phyloP scores from a whole-genome alignment of 2,113 vertebrate species.

The Myrmecobius fasciatus region DNA sequence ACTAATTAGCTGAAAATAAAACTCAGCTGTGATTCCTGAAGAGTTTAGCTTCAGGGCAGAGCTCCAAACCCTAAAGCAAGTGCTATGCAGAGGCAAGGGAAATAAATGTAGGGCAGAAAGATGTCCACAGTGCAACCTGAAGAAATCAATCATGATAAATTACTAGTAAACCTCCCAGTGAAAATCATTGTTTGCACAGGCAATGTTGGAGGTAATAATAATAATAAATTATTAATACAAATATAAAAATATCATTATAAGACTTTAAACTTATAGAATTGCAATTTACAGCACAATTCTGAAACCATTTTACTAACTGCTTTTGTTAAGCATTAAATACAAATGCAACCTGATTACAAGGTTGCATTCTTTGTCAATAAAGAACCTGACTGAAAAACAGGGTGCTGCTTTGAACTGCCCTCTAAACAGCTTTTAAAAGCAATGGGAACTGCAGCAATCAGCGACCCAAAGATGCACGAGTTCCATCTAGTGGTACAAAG shows the following conservation, averaged over 20 bases:
- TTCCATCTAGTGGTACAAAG: background rate
- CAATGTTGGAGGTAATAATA: background rate
- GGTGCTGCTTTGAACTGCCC: background rate
- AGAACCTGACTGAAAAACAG: slow-evolving; percentile 1
- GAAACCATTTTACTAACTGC: slow-evolving; percentile 14
- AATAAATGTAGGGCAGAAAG: background rate
- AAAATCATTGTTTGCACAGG: background rate
- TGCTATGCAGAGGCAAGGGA: background rate
- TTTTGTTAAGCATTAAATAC: background rate
- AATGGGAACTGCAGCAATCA: background rate
- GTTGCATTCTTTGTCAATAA: slow-evolving; percentile 6
- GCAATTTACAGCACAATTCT: background rate
- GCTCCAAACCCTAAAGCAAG: background rate
- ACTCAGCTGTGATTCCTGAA: slow-evolving; percentile 74
- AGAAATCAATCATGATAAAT: background rate
- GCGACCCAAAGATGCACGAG: background rate
- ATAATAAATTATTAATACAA: background rate
- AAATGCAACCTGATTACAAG: slow-evolving; percentile 3
- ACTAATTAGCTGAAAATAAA: slow-evolving; percentile 76
- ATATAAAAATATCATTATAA: background rate
- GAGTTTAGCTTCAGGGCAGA: background rate
- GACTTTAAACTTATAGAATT: background rate
- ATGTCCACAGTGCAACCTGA: background rate
- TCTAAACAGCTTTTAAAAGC: slow-evolving; percentile 15
- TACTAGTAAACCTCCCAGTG: background rate